Evolutionary conservation across 1,140 invertebrate genomes (phyloP), one percentile per base, ranked within the genome.

Genomic region (Eubasilissa regina): DNA sequence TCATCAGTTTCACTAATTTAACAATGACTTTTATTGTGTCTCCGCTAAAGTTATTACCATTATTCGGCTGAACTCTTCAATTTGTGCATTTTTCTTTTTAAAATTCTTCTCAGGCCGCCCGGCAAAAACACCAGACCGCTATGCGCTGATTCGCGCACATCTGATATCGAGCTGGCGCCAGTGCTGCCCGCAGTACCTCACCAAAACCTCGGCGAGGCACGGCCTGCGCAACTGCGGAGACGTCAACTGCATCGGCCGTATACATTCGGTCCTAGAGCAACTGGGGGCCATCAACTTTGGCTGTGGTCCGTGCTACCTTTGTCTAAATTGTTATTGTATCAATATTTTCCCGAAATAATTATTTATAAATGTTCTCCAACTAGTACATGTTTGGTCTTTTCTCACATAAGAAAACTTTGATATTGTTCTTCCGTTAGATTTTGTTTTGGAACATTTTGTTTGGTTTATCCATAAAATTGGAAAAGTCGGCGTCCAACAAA

Each of bases 281-380:
- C 90, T 90, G 82, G 92, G 92, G 19, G 92, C 90, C 35, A 93
- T 93, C 72, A 93, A 93, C 86, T 93, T 92, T 89, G 90, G 90
- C 25, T 93, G 92, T 87, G 89, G 91, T 91, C 86, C 56, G 58
- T 78, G 15, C 25, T 35, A 3, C 25, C 25, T 35, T 8, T 3
- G 43, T n/a, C 11, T 17, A 1, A 58, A 1, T 58, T 11, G 48
- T 8, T 15, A 51, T 13, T 13, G 1, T 1, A 51, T 13, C 48
- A 51, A 3, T 51, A 3, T 51, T 51, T 51, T 51, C 48, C n/a
- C 48, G 3, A 51, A 51, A 15, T 51, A 3, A 51, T 6, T 51
- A 9, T 51, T 15, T 13, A 51, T 51, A 51, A 51, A 51, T n/a
- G n/a, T n/a, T n/a, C n/a, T n/a, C n/a, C n/a, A n/a, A n/a, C 1